Conservation (phyloP, 1,140 invertebrate genomes). For the Drosophila dunni region DNA sequence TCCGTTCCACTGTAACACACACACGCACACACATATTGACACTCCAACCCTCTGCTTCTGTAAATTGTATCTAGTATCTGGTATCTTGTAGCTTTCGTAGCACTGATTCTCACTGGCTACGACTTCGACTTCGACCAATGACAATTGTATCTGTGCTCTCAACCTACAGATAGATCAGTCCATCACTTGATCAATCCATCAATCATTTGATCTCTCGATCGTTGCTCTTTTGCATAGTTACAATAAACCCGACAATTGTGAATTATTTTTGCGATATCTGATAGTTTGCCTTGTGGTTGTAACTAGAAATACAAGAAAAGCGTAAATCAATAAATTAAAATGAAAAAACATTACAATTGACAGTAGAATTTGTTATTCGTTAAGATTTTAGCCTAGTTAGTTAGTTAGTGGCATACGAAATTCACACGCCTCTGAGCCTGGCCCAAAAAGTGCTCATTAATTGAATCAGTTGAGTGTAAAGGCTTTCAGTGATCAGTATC, state of each 20-base stretch:
- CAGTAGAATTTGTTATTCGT: not conserved
- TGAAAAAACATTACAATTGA: constrained; percentile 23
- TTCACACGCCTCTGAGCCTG: constrained; percentile 51
- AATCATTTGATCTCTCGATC: constrained; percentile 13
- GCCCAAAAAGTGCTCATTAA: constrained; percentile 40
- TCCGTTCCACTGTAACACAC: constrained; percentile 13
- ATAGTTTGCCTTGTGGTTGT: constrained; percentile 72
- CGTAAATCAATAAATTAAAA: constrained; percentile 8
- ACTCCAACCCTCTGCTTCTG: constrained; percentile 54
- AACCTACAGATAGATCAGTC: constrained; percentile 52
- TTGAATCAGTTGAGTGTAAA: constrained; percentile 73
- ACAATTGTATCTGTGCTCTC: constrained; percentile 31
- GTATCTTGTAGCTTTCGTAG: constrained; percentile 18
- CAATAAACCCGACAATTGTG: constrained; percentile 57
- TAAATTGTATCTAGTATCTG: constrained; percentile 44
- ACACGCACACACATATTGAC: constrained; percentile 11
- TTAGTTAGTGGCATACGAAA: constrained; percentile 16
- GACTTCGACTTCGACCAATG: constrained; percentile 52
- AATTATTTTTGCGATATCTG: constrained; percentile 68
- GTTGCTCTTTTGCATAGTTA: constrained; percentile 66
- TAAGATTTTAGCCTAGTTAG: no score
- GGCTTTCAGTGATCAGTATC: constrained; percentile 65
- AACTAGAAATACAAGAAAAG: constrained; percentile 26
- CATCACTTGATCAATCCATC: no score
- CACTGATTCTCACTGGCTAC: constrained; percentile 50